Evolutionary conservation across 1,140 invertebrate genomes (phyloP), one percentile per base, ranked within the genome.

Genomic region (Conopomorpha cramerella): DNA sequence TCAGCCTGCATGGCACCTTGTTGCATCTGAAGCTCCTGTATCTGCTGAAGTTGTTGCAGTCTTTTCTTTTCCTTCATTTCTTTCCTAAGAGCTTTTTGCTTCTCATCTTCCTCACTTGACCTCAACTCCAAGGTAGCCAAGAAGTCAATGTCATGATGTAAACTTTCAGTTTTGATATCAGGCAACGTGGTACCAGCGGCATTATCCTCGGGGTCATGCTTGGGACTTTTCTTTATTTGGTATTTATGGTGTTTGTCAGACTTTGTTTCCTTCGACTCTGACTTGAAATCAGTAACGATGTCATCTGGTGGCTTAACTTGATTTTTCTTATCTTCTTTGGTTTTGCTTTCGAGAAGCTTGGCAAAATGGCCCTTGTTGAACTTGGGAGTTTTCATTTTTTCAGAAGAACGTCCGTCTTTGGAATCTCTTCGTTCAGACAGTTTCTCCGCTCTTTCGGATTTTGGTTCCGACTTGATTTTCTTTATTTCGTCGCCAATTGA

Each of bases 401-500:
- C 74, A 12, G 51, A 36, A 46, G 65, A 63, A 46, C 58, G 62
- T 3, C 67, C 73, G 54, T 92, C 89, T 70, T 90, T 91, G 28
- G 86, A 89, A 49, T 90, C 88, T 19, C 87, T 78, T 16, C 88
- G 74, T 49, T 87, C 85, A 12, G 63, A 50, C 14, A 71, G 38
- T 55, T 82, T 83, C n/a, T n/a, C n/a, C n/a, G n/a, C n/a, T n/a
- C n/a, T n/a, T n/a, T n/a, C n/a, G n/a, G n/a, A n/a, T n/a, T n/a
- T n/a, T 39, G 79, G 59, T 45, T 78, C 79, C 37, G 85, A 80
- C 54, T 88, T 90, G 44, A 83, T 80, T 38, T 87, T 86, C 50
- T 92, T 92, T 0, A 71, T 63, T 13, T 90, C 86, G 45, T 91
- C 89, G 19, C 82, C 81, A 1, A 73, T 38, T 23, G 78, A 79